Evolutionary conservation across 2,113 vertebrate genomes (phyloP).

Genomic region (Plecturocebus donacophilus): DNA sequence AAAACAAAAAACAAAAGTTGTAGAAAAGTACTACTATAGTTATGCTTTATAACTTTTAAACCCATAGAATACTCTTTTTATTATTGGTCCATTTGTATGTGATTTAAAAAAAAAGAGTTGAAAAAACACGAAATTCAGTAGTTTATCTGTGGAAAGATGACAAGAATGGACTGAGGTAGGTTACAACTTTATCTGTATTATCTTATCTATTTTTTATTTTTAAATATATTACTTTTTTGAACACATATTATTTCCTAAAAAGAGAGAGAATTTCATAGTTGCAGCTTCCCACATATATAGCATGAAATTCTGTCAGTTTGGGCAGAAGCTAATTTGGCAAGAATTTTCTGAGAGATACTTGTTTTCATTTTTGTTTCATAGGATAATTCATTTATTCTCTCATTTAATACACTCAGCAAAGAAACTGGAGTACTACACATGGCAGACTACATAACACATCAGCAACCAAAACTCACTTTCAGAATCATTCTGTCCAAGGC

Average conservation of each 20-base stretch:
- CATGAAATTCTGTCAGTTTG: neutral
- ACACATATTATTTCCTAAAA: neutral
- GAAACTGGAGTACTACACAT: neutral
- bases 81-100: neutral
- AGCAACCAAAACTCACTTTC: neutral
- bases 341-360: neutral
- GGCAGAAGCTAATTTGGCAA: neutral
- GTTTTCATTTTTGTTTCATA: neutral
- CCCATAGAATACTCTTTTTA: neutral
- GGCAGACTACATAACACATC: neutral
- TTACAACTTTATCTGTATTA: neutral
- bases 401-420: neutral
- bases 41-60: neutral
- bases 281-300: neutral
- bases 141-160: neutral
- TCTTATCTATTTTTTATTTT: neutral
- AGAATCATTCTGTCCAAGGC: neutral
- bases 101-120: neutral
- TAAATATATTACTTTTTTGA: neutral
- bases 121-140: neutral
- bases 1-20: neutral
- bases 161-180: neutral
- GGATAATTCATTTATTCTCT: neutral
- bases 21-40: neutral
- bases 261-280: neutral